Base-by-base conservation (phyloP, 2,113 vertebrate species). In the Engystomops pustulosus region DNA sequence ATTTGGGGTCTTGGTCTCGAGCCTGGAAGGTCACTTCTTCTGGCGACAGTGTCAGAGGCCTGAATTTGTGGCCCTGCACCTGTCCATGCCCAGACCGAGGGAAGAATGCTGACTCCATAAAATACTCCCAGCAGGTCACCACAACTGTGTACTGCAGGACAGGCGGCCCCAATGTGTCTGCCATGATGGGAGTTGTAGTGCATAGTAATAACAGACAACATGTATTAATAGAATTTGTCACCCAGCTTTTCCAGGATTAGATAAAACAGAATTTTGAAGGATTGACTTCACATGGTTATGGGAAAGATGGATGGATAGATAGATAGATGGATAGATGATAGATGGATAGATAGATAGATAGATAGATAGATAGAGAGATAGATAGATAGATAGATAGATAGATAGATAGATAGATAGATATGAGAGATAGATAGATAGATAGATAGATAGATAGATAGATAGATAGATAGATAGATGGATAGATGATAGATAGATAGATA, bases 41-140 rank as follows among this genome's bases (percentile, higher is more conserved):
- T 77, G 81, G 71, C 45, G 72, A 49, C 71, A 36, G 25, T 77
- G 81, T 67, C 81, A 84, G n/a, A 20, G 7, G 47, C 60, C 75
- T 51, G 20, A 53, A 84, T 84, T 74, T 65, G 58, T 75, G 44
- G 38, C 20, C 12, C 44, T 51, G 72, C 81, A 84, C 55, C 81
- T 84, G 81, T 77, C 27, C 18, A 34, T 15, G 15, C 23, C 0
- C 65, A 34, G 69, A 51, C 47, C 41, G 3, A 45, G 53, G 23
- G 53, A 65, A 58, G 81, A 82, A 44, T 82, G 20, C 27, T 4
- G 69, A 44, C 53, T 34, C 4, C 32, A 60, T 44, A 60, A 47
- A 30, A 38, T 38, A 12, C 72, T 53, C 45, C 20, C 67, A 49
- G 71, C 71, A 7, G 17, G 44, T 20, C 72, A 34, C 49, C 38